Percentiles rank a stretch among this genome's conserved stretches.
Evolutionary conservation across 2,797 vertebrate genomes (phyloP).

Genomic region (Acrossocheilus fasciatus): DNA sequence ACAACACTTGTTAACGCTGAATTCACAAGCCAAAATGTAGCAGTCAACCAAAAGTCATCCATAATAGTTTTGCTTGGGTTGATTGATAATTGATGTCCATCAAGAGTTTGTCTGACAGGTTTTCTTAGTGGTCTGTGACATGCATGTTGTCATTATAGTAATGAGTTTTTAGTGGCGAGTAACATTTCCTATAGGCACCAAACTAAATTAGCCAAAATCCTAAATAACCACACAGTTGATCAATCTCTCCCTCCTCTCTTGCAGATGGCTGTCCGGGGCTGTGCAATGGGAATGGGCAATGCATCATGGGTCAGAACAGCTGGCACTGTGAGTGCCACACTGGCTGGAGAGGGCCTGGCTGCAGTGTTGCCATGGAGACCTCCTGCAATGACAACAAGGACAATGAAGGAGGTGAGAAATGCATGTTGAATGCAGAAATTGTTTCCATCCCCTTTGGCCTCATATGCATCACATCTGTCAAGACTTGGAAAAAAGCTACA

Average conservation of each 20-base stretch:
- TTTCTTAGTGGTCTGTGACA: constrained; percentile 18
- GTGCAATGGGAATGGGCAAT: constrained; percentile 89
- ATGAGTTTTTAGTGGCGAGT: constrained; percentile 14
- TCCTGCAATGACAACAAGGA: constrained; percentile 90
- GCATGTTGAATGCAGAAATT: background rate
- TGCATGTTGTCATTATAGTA: constrained; percentile 6
- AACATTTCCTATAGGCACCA: constrained; percentile 26
- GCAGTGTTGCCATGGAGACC: constrained; percentile 92
- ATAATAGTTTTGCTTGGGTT: background rate
- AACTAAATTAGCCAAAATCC: constrained; percentile 29
- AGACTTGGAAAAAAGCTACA: too few relatives aligned
- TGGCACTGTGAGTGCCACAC: constrained; percentile 92
- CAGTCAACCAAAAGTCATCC: constrained; percentile 1
- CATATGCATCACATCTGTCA: background rate
- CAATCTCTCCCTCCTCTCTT: constrained; percentile 35
- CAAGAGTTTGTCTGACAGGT: constrained; percentile 9
- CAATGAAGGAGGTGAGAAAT: constrained; percentile 89
- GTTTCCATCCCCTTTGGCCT: background rate
- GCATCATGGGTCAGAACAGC: constrained; percentile 90
- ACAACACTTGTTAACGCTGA: background rate
- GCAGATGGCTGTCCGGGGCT: constrained; percentile 90
- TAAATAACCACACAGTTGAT: constrained; percentile 30
- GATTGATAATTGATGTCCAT: constrained; percentile 4
- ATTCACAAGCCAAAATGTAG: background rate
- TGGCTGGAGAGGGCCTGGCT: constrained; percentile 89